phyloP scores from a whole-genome alignment of 2,797 vertebrate species.

The Protonibea diacanthus region DNA sequence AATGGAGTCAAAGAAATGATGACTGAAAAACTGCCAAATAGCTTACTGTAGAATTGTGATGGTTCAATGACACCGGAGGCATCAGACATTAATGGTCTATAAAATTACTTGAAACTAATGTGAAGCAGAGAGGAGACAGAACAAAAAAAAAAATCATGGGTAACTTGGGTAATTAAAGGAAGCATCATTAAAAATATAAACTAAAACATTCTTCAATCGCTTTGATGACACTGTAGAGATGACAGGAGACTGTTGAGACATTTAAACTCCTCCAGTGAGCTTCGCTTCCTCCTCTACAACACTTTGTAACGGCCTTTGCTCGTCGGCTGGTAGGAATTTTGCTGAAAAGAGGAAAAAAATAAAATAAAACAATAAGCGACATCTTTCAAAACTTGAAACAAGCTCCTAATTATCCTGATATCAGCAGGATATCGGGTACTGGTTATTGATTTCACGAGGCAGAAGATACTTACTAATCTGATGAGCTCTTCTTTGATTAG shows the following conservation, averaged over 20 bases:
- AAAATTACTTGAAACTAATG: not conserved
- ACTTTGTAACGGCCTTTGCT: constrained; percentile 99
- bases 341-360: constrained; percentile 81
- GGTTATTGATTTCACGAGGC: not conserved
- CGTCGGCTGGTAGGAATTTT: constrained; percentile 99
- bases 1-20: not conserved
- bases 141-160: not conserved
- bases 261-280: not conserved
- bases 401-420: not conserved
- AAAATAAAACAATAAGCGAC: constrained; percentile 15
- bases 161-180: not conserved
- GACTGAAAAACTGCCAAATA: constrained; percentile 21
- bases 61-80: constrained; percentile 4
- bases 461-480: constrained; percentile 90
- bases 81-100: not conserved
- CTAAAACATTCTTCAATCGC: constrained; percentile 70
- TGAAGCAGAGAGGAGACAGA: constrained; percentile 15
- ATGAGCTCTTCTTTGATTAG: constrained; percentile 99
- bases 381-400: not conserved
- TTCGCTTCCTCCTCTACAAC: constrained; percentile 83
- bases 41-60: constrained; percentile 18
- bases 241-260: constrained; percentile 15
- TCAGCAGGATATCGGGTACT: not conserved
- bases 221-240: constrained; percentile 43
- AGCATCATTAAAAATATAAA: constrained; percentile 65